phyloP scores from a whole-genome alignment of 2,888 invertebrate genomes.

The Phyto melanocephala region DNA sequence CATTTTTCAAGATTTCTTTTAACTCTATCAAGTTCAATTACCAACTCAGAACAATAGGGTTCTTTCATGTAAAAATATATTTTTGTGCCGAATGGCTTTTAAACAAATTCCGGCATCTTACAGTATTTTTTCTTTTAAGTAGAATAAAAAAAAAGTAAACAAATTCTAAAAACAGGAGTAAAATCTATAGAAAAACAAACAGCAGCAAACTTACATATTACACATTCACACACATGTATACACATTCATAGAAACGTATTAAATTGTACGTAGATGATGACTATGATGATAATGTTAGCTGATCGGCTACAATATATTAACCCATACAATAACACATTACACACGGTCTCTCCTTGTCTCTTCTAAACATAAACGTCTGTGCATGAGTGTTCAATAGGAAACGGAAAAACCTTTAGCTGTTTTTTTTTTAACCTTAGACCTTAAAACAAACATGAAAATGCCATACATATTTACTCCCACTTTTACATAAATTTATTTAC shows the following conservation, averaged over 20 bases:
- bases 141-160: slow-evolving; percentile 60
- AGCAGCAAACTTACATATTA: neutral
- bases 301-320: slow-evolving; percentile 31
- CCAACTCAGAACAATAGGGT: too few relatives aligned
- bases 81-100: slow-evolving; percentile 11
- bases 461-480: slow-evolving; percentile 25
- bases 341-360: neutral
- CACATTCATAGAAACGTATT: neutral
- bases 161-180: slow-evolving; percentile 43
- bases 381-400: neutral
- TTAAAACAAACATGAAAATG: slow-evolving; percentile 47
- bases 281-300: slow-evolving; percentile 46
- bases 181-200: neutral
- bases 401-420: slow-evolving; percentile 28
- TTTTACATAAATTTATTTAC: slow-evolving; percentile 12
- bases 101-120: slow-evolving; percentile 53
- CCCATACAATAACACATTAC: neutral
- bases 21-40: too few relatives aligned
- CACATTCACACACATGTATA: neutral
- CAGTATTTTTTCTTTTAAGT: slow-evolving; percentile 55
- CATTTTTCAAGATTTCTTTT: too few relatives aligned
- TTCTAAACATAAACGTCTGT: neutral
- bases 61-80: neutral
- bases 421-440: slow-evolving; percentile 24
- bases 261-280: slow-evolving; percentile 39